Evolutionary conservation across 2,888 invertebrate genomes (phyloP).

Genomic region (Drosophila anceps): DNA sequence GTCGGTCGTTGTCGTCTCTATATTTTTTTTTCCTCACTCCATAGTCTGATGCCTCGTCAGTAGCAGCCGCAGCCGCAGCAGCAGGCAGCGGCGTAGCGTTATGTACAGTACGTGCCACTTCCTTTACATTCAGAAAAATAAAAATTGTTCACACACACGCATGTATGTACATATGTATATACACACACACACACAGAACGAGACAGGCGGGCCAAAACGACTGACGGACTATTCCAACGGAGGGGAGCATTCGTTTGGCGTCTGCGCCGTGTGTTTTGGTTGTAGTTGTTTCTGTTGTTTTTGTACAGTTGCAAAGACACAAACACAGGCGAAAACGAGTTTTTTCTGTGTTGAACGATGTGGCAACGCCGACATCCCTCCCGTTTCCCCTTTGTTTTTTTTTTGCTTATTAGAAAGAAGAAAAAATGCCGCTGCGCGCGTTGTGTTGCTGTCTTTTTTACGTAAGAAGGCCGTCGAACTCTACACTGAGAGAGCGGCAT

Average conservation of each 20-base stretch:
- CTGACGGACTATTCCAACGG: constrained; percentile 41
- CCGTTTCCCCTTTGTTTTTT: constrained; percentile 41
- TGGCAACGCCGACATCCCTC: constrained; percentile 62
- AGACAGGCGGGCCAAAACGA: constrained; percentile 45
- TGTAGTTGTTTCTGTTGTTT: constrained; percentile 58
- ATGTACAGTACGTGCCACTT: constrained; percentile 80
- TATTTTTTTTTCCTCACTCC: constrained; percentile 57
- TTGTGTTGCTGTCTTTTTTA: constrained; percentile 63
- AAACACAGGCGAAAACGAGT: constrained; percentile 58
- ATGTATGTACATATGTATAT: constrained; percentile 20
- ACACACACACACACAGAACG: constrained; percentile 25
- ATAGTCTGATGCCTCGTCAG: constrained; percentile 57
- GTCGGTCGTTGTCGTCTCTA: constrained; percentile 59
- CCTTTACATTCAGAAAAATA: constrained; percentile 80
- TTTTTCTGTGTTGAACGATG: constrained; percentile 57
- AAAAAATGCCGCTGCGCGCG: constrained; percentile 70
- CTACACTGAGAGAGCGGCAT: constrained; percentile 59
- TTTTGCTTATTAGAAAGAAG: constrained; percentile 72
- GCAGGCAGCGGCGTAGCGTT: constrained; percentile 59
- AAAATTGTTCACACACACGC: constrained; percentile 65
- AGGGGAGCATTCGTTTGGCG: constrained; percentile 65
- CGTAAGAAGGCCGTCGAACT: constrained; percentile 81
- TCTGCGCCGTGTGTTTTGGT: constrained; percentile 66
- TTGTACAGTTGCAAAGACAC: constrained; percentile 78
- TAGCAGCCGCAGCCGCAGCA: constrained; percentile 55